phyloP scores from a whole-genome alignment of 2,113 vertebrate genomes.

The Laterallus jamaicensis region DNA sequence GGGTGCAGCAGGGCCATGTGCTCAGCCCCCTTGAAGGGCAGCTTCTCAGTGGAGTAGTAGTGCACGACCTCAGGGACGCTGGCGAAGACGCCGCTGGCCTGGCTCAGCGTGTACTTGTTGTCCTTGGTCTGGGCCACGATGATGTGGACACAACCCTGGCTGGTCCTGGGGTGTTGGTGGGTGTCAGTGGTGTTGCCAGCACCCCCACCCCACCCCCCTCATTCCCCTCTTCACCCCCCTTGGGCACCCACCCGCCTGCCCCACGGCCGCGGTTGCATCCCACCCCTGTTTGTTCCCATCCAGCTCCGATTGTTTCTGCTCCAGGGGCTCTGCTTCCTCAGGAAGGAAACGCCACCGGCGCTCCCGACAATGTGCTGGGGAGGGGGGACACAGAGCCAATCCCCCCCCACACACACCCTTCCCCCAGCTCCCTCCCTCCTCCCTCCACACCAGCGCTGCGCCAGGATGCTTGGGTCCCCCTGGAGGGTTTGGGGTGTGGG shows the following conservation, averaged over 20 bases:
- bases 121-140: conserved; percentile 96
- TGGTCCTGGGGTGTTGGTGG: conserved; percentile 79
- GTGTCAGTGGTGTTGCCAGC: background rate
- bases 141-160: conserved; percentile 96
- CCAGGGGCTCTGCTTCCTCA: conserved; percentile 74
- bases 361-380: conserved; percentile 57
- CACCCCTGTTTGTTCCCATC: conserved; percentile 35
- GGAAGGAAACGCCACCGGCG: conserved; percentile 73
- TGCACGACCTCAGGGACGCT: conserved; percentile 91
- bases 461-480: background rate
- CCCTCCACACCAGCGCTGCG: background rate
- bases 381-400: background rate
- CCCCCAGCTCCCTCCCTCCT: no score
- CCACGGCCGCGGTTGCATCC: background rate
- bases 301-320: conserved; percentile 71
- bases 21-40: conserved; percentile 94
- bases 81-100: conserved; percentile 88
- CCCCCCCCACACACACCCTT: background rate
- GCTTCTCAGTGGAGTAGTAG: conserved; percentile 87
- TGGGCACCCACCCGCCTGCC: background rate
- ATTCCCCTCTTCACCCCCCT: no score
- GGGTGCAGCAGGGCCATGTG: conserved; percentile 94
- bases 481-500: no score
- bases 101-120: conserved; percentile 89
- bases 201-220: background rate